A percentile compares a stretch with the other conserved stretches of the same genome.
These are phyloP conservation scores for Calameuta pallipes DNA, from an alignment of 2,888 invertebrate species.

Conservation along the genomic window DNA sequence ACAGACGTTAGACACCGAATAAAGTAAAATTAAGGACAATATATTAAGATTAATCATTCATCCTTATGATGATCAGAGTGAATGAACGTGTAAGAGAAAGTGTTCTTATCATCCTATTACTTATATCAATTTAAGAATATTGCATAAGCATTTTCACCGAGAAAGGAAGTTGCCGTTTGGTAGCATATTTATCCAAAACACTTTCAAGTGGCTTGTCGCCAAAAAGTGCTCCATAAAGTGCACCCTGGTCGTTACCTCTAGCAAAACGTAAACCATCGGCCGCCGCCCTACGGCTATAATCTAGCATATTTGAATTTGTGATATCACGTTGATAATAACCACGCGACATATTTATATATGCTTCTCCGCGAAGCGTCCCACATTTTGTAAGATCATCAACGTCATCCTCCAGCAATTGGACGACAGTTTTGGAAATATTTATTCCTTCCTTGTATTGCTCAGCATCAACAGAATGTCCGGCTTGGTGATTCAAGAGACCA, in stretches of 20 bases:
- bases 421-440: slow-evolving; percentile 17
- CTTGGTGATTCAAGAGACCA: slow-evolving; percentile 33
- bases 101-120: background rate
- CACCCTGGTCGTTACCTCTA: slow-evolving; percentile 23
- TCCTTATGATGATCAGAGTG: background rate
- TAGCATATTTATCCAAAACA: slow-evolving; percentile 31
- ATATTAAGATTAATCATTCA: background rate
- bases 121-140: slow-evolving; percentile 12
- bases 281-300: slow-evolving; percentile 6
- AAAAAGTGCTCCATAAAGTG: slow-evolving; percentile 15
- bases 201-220: slow-evolving; percentile 20
- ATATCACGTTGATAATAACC: slow-evolving; percentile 17
- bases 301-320: background rate
- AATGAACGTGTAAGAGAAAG: background rate
- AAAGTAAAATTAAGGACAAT: background rate
- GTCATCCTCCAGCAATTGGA: slow-evolving; percentile 17
- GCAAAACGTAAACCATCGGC: slow-evolving; percentile 27
- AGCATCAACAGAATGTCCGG: slow-evolving; percentile 18
- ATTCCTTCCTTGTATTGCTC: slow-evolving; percentile 19
- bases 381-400: slow-evolving; percentile 8
- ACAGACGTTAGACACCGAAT: background rate
- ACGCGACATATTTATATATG: slow-evolving; percentile 24
- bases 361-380: slow-evolving; percentile 25
- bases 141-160: slow-evolving; percentile 19
- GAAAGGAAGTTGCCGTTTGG: slow-evolving; percentile 27